A percentile compares a stretch with the other conserved stretches of the same genome.
Conservation (phyloP, 2,113 vertebrate species). For the Menura novaehollandiae region DNA sequence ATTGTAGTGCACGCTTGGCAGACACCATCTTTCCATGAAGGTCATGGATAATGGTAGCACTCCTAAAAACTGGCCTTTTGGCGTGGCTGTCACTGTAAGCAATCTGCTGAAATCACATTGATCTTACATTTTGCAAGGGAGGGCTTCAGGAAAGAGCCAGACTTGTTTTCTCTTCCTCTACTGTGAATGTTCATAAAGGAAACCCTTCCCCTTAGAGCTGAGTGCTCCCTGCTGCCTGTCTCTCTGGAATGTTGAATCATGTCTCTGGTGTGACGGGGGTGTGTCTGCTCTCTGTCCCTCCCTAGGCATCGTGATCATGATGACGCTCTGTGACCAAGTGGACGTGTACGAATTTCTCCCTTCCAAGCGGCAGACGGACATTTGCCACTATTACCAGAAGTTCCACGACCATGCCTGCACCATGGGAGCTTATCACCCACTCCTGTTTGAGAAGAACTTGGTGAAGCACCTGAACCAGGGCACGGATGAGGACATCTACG, state of each 20-base stretch:
- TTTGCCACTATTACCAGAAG: conserved; percentile 78
- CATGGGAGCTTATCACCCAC: conserved; percentile 78
- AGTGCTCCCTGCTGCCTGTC: neutral
- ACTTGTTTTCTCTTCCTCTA: neutral
- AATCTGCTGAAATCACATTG: accelerated
- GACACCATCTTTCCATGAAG: neutral
- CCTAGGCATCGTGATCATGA: conserved; percentile 77
- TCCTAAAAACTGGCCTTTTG: neutral
- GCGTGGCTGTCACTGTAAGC: neutral
- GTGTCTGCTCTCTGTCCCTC: neutral
- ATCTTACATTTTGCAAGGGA: neutral
- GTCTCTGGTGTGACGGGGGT: neutral
- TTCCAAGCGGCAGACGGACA: conserved; percentile 73
- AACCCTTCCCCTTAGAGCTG: neutral
- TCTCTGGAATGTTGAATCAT: accelerated
- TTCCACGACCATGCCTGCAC: conserved; percentile 75
- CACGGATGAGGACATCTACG: conserved; percentile 69
- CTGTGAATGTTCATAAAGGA: accelerated
- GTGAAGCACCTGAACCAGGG: conserved; percentile 76
- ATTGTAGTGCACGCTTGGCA: neutral
- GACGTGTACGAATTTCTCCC: conserved; percentile 80
- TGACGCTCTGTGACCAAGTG: conserved; percentile 76
- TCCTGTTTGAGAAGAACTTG: conserved; percentile 81
- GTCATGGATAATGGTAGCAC: neutral
- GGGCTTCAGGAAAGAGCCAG: neutral